Evolutionary conservation across 2,888 invertebrate species (phyloP).

Genomic region (Dromius quadrimaculatus): DNA sequence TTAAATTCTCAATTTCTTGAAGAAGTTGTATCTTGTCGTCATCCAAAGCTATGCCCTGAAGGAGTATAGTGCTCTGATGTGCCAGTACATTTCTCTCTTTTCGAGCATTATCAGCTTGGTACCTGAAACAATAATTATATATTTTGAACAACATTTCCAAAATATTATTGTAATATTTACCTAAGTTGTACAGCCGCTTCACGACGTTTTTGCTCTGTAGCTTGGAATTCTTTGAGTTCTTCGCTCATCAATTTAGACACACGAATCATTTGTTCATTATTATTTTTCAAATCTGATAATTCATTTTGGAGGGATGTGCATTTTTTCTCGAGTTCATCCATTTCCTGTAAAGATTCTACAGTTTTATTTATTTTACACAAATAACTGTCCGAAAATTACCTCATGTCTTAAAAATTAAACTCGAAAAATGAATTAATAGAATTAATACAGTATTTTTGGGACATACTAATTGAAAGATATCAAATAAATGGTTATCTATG

Average conservation of each 20-base stretch:
- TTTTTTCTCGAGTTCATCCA: slow-evolving; percentile 68
- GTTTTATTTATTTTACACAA: too few species aligned
- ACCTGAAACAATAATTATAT: slow-evolving; percentile 59
- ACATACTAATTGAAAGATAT: too few species aligned
- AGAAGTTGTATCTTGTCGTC: slow-evolving; percentile 71
- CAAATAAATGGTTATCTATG: too few species aligned
- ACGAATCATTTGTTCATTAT: slow-evolving; percentile 74
- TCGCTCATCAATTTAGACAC: slow-evolving; percentile 76
- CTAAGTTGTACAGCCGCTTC: slow-evolving; percentile 69
- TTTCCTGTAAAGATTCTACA: slow-evolving; percentile 65
- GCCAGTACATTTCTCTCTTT: slow-evolving; percentile 75
- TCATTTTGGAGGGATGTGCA: slow-evolving; percentile 70
- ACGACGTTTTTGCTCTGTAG: slow-evolving; percentile 74
- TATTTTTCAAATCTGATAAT: slow-evolving; percentile 67
- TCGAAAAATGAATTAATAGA: too few species aligned
- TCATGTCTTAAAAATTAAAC: too few species aligned
- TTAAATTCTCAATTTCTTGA: slow-evolving; percentile 74
- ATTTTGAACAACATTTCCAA: slow-evolving; percentile 9
- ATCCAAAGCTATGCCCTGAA: slow-evolving; percentile 72
- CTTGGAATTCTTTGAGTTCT: slow-evolving; percentile 73
- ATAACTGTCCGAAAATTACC: too few species aligned
- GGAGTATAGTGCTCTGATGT: slow-evolving; percentile 74
- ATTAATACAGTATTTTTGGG: too few species aligned
- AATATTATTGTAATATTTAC: slow-evolving; percentile 61
- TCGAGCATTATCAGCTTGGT: slow-evolving; percentile 73